A percentile compares a stretch with the other conserved stretches of the same genome.
Evolutionary conservation across 2,797 vertebrate genomes (phyloP).

Genomic region (Luscinia luscinia): DNA sequence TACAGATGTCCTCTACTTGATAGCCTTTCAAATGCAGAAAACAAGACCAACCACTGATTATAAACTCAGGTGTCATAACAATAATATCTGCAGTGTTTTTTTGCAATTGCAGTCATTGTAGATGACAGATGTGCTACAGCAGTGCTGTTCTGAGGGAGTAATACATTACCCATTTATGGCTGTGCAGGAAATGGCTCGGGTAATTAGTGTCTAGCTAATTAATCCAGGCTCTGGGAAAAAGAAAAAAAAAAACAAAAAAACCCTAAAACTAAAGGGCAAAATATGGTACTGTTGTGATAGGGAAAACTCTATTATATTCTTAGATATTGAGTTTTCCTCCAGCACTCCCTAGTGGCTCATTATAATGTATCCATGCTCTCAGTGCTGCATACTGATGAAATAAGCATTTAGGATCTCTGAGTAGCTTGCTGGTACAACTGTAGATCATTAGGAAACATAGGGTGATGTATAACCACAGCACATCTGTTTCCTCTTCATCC

Average conservation of each 20-base stretch:
- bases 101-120: background rate
- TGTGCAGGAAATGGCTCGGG: constrained; percentile 31
- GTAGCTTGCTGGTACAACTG: background rate
- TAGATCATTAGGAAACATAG: background rate
- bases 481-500: background rate
- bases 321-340: constrained; percentile 20
- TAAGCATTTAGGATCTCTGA: background rate
- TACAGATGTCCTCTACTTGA: background rate
- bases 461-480: background rate
- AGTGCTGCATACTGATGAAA: constrained; percentile 3
- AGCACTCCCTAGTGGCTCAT: constrained; percentile 35
- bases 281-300: background rate
- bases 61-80: background rate
- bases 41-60: background rate
- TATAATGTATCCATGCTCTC: background rate
- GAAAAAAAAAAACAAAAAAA: too few relatives aligned
- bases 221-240: background rate
- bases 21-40: background rate
- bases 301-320: background rate
- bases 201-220: constrained; percentile 49
- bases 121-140: constrained; percentile 8
- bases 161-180: background rate
- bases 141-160: background rate
- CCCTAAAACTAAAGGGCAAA: background rate
- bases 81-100: background rate